phyloP scores from a whole-genome alignment of 2,797 vertebrate genomes.

The Telmatherina bonti region DNA sequence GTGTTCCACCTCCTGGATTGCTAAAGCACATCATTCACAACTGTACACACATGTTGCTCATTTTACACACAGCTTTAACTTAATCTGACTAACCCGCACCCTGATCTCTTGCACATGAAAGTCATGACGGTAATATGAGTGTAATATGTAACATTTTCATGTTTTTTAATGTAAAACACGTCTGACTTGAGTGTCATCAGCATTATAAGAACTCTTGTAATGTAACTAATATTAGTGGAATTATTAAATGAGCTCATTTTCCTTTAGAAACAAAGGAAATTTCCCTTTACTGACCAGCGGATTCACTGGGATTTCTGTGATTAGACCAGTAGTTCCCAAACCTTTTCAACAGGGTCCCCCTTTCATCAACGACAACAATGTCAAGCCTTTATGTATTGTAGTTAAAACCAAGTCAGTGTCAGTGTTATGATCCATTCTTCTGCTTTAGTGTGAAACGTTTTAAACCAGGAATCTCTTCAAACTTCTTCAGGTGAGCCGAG shows the following conservation, averaged over 20 bases:
- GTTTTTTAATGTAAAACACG: background rate
- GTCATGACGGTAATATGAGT: background rate
- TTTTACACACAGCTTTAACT: background rate
- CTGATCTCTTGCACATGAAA: background rate
- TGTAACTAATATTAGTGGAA: background rate
- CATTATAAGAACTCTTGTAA: background rate
- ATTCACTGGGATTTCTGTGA: too few species aligned
- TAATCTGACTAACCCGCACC: background rate
- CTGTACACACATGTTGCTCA: background rate
- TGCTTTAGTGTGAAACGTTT: too few species aligned
- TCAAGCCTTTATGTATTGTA: too few species aligned
- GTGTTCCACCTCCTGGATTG: slow-evolving; percentile 13
- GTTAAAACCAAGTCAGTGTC: too few species aligned
- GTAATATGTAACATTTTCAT: background rate
- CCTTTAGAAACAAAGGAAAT: too few species aligned
- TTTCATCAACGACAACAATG: too few species aligned
- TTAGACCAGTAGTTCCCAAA: too few species aligned
- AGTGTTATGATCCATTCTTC: too few species aligned
- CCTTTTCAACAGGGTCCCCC: too few species aligned
- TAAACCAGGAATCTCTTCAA: too few species aligned
- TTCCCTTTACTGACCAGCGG: too few species aligned
- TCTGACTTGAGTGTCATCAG: background rate
- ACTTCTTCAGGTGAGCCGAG: too few species aligned
- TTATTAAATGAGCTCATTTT: background rate
- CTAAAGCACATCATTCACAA: background rate